Evolutionary conservation across 1,140 invertebrate genomes (phyloP).

Genomic region (Antheraea mylitta): DNA sequence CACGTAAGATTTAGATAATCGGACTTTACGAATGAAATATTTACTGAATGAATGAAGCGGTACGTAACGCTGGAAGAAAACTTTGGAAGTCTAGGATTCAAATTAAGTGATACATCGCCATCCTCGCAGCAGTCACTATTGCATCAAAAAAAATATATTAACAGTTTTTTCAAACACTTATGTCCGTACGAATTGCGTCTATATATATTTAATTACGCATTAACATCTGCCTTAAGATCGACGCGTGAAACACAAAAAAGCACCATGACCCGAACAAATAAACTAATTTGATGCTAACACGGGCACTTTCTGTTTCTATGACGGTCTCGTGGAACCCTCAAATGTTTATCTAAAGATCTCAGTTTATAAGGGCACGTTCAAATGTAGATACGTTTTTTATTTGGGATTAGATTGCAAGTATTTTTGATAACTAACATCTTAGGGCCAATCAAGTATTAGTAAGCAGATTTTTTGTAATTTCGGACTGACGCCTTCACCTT

Average conservation of each 20-base stretch:
- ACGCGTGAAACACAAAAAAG: slow-evolving; percentile 2
- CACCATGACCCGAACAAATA: slow-evolving; percentile 22
- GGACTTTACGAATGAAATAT: no score
- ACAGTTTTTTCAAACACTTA: neutral
- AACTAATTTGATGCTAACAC: slow-evolving; percentile 18
- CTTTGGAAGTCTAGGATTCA: no score
- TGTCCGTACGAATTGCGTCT: neutral
- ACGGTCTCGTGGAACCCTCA: slow-evolving; percentile 6
- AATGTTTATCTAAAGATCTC: slow-evolving; percentile 20
- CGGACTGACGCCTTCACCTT: no score
- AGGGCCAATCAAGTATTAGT: no score
- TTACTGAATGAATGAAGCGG: no score
- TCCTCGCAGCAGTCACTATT: no score
- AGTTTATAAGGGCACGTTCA: neutral
- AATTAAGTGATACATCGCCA: no score
- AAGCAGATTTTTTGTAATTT: no score
- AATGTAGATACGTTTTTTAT: neutral
- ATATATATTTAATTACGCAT: neutral
- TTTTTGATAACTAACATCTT: no score
- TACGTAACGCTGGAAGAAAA: no score
- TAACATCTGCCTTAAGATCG: neutral
- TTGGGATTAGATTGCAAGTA: neutral
- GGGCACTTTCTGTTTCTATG: slow-evolving; percentile 16
- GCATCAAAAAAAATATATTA: neutral
- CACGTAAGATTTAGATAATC: no score